Conservation (phyloP, 2,888 invertebrate species). For the Conus canariensis region DNA sequence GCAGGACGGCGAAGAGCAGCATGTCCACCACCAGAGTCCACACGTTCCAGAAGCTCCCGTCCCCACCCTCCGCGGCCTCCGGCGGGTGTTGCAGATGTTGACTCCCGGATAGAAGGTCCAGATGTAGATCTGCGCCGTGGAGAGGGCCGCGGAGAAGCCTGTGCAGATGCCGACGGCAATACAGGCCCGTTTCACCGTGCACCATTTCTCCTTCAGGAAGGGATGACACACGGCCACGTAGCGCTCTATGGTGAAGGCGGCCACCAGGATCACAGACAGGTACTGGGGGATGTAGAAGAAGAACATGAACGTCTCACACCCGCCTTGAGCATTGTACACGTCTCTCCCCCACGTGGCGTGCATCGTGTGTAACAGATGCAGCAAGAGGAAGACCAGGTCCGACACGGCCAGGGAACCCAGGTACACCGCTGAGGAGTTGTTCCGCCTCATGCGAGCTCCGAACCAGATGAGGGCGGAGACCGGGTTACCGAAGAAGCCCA, state of each 20-base stretch:
- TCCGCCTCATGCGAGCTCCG: slow-evolving; percentile 70
- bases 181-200: slow-evolving; percentile 64
- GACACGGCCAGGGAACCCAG: slow-evolving; percentile 74
- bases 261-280: slow-evolving; percentile 67
- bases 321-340: slow-evolving; percentile 51
- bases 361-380: slow-evolving; percentile 67
- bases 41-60: slow-evolving; percentile 55
- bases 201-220: slow-evolving; percentile 66
- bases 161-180: slow-evolving; percentile 55
- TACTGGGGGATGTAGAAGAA: slow-evolving; percentile 66
- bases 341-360: slow-evolving; percentile 65
- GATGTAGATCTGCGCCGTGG: slow-evolving; percentile 65
- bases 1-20: slow-evolving; percentile 65
- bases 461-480: slow-evolving; percentile 76
- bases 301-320: slow-evolving; percentile 66
- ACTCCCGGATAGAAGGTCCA: slow-evolving; percentile 60
- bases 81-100: slow-evolving; percentile 54
- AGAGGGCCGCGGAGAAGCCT: slow-evolving; percentile 52
- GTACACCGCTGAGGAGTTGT: slow-evolving; percentile 77
- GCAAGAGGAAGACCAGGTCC: slow-evolving; percentile 71
- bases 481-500: slow-evolving; percentile 75
- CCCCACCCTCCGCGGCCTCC: slow-evolving; percentile 48
- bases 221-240: slow-evolving; percentile 69
- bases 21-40: slow-evolving; percentile 69
- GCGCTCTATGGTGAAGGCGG: slow-evolving; percentile 71